These are phyloP conservation scores for Zele albiditarsus DNA, from an alignment of 2,888 invertebrate genomes.

Conservation along the genomic window DNA sequence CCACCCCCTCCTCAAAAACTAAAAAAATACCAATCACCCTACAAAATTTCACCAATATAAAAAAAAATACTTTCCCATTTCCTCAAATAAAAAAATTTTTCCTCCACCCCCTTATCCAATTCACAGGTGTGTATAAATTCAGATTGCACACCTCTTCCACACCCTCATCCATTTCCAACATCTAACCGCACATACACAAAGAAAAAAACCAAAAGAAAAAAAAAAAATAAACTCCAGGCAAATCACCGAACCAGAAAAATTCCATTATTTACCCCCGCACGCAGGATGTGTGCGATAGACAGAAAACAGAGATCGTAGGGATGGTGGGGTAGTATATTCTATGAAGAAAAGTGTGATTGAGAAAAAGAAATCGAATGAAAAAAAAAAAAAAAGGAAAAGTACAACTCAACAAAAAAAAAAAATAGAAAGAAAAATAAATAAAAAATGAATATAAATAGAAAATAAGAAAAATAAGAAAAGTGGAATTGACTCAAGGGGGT, in stretches of 20 bases:
- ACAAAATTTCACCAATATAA: too few species aligned
- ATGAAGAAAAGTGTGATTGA: background rate
- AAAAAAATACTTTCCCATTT: too few species aligned
- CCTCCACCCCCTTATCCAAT: too few species aligned
- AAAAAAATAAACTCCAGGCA: background rate
- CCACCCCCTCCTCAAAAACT: too few species aligned
- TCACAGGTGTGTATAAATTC: too few species aligned
- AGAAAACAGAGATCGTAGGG: background rate
- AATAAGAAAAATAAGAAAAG: background rate
- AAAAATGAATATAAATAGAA: too few species aligned
- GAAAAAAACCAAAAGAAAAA: too few species aligned
- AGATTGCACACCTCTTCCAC: background rate
- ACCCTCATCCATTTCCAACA: background rate
- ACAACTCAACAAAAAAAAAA: background rate
- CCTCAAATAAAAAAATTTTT: too few species aligned
- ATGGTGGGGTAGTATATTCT: background rate
- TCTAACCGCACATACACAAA: too few species aligned
- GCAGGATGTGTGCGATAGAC: slow-evolving; percentile 29
- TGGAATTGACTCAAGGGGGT: background rate
- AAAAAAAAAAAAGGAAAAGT: background rate
- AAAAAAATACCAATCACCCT: too few species aligned
- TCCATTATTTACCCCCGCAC: slow-evolving; percentile 24
- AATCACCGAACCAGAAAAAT: slow-evolving; percentile 20
- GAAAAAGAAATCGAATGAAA: slow-evolving; percentile 17
- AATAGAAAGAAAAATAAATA: background rate